Percentiles rank a stretch among this genome's conserved stretches.
Conservation (phyloP, 2,113 vertebrate species). For the Heterotilapia buettikoferi region DNA sequence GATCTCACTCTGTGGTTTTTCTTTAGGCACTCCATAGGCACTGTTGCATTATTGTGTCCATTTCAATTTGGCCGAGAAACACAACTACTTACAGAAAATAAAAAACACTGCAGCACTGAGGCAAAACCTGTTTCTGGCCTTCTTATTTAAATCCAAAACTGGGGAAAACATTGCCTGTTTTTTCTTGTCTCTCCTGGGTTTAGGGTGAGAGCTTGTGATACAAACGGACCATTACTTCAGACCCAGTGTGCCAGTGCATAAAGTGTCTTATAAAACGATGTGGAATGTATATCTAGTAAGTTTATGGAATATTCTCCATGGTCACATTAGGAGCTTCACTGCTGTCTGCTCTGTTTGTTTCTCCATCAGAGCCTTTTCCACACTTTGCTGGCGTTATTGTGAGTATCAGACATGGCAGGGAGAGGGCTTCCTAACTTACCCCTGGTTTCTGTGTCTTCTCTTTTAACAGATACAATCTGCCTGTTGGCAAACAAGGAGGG, state of each 20-base stretch:
- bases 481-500: constrained; percentile 62
- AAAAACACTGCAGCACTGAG: not conserved
- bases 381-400: constrained; percentile 63
- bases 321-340: constrained; percentile 50
- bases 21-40: not conserved
- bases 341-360: constrained; percentile 32
- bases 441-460: constrained; percentile 29
- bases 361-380: constrained; percentile 54
- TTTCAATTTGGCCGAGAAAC: not conserved
- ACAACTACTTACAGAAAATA: constrained; percentile 10
- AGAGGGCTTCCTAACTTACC: constrained; percentile 50
- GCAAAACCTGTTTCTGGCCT: constrained; percentile 7
- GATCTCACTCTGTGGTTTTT: not conserved
- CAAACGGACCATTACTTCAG: constrained; percentile 33
- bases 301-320: constrained; percentile 44
- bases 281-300: constrained; percentile 16
- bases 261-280: constrained; percentile 17
- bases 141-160: constrained; percentile 42
- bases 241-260: constrained; percentile 13
- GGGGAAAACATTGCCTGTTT: constrained; percentile 6
- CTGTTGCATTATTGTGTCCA: not conserved
- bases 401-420: constrained; percentile 50
- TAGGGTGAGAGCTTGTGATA: not conserved
- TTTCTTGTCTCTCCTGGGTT: constrained; percentile 36
- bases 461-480: constrained; percentile 73